Evolutionary conservation across 2,113 vertebrate species (phyloP).

Genomic region (Ictidomys tridecemlineatus): DNA sequence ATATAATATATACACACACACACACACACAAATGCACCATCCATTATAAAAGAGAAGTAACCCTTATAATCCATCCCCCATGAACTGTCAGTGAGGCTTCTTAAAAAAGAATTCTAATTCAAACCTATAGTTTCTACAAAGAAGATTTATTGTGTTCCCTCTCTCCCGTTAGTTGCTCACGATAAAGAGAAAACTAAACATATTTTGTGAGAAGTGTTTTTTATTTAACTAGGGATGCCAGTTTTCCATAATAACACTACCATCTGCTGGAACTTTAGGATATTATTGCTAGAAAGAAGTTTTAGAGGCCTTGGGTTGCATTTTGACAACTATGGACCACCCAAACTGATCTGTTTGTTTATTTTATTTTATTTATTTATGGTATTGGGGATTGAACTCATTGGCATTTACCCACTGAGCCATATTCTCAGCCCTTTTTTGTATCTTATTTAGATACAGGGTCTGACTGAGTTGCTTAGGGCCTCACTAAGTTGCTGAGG

Average conservation of each 20-base stretch:
- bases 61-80: background rate
- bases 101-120: background rate
- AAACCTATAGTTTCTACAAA: background rate
- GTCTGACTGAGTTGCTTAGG: too few relatives aligned
- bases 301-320: constrained; percentile 32
- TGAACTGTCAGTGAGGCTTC: background rate
- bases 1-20: background rate
- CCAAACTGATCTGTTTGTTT: background rate
- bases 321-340: constrained; percentile 33
- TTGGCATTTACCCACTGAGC: too few relatives aligned
- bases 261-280: constrained; percentile 63
- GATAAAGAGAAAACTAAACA: background rate
- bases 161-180: background rate
- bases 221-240: background rate
- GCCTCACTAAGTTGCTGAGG: too few relatives aligned
- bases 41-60: background rate
- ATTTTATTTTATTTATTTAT: too few relatives aligned
- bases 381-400: too few relatives aligned
- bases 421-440: too few relatives aligned
- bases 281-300: constrained; percentile 26
- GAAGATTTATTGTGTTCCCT: background rate
- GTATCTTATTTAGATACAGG: too few relatives aligned
- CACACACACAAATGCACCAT: background rate
- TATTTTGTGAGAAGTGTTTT: background rate
- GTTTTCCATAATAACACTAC: background rate